These are phyloP conservation scores for Montipora efflorescens DNA, from an alignment of 64 coral and sea anemone genomes.

Conservation along the genomic window DNA sequence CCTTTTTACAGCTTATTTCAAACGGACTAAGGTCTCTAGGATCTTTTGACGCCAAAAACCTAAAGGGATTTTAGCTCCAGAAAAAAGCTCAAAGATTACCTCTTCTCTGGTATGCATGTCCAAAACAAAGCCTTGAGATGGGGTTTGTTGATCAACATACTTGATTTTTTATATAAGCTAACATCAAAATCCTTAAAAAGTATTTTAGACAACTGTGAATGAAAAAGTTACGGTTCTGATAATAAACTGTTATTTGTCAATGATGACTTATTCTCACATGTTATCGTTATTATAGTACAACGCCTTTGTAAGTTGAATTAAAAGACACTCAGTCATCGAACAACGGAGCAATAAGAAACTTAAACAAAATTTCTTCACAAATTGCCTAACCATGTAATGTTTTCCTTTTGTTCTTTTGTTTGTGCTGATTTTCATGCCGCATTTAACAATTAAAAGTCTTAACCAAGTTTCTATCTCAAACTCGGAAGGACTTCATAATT, in stretches of 20 bases:
- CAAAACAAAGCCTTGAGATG: not conserved
- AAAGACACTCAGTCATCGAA: not conserved
- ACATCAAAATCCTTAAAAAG: no score
- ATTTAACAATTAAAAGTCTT: not conserved
- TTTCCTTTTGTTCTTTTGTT: not conserved
- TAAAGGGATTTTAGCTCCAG: not conserved
- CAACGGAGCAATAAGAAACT: not conserved
- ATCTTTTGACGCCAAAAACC: not conserved
- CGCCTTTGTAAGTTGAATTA: not conserved
- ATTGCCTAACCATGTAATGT: not conserved
- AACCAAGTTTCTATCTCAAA: not conserved
- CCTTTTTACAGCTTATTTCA: not conserved
- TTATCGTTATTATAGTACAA: not conserved
- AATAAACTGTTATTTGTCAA: not conserved
- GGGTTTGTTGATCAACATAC: no score
- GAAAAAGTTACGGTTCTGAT: not conserved
- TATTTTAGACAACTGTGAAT: not conserved
- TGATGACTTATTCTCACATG: not conserved
- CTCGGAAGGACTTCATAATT: no score
- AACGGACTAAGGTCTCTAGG: not conserved
- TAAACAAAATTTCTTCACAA: not conserved
- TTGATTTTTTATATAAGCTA: no score
- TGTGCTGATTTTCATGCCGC: not conserved
- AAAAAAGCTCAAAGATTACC: not conserved
- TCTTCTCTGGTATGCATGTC: not conserved